These are phyloP conservation scores for Cryptoblepharus egeriae DNA, from an alignment of 2,797 vertebrate genomes.

Conservation along the genomic window DNA sequence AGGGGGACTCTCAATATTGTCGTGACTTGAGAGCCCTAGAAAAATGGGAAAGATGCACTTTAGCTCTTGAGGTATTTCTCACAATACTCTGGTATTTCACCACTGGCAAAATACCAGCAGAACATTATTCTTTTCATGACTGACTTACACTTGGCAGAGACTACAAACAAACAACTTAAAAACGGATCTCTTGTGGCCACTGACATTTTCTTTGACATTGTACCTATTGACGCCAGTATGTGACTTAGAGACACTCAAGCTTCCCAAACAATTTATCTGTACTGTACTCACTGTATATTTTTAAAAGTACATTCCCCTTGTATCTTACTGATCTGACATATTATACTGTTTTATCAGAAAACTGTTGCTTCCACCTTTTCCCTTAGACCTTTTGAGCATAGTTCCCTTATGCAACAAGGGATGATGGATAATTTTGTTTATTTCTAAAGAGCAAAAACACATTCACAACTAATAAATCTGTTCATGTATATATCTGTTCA, in stretches of 20 bases:
- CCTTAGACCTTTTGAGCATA: background rate
- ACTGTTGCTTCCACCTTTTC: background rate
- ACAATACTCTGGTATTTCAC: constrained; percentile 24
- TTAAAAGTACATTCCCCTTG: constrained; percentile 19
- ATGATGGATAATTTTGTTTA: background rate
- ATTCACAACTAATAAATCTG: too few species aligned
- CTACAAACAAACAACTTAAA: constrained; percentile 28
- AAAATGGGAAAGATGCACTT: constrained; percentile 26
- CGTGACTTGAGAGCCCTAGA: constrained; percentile 11
- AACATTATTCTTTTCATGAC: constrained; percentile 40
- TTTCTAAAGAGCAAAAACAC: background rate
- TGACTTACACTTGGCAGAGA: constrained; percentile 38
- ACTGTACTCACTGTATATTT: background rate
- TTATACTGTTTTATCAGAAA: constrained; percentile 20
- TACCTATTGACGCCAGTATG: background rate
- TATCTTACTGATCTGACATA: background rate
- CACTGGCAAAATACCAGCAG: constrained; percentile 22
- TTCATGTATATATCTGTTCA: background rate
- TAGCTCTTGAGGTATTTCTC: constrained; percentile 45
- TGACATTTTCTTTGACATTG: background rate
- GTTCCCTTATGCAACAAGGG: background rate
- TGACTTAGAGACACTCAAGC: background rate
- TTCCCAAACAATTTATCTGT: constrained; percentile 5
- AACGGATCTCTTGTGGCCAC: constrained; percentile 11
- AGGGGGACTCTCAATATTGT: constrained; percentile 7